phyloP scores from a whole-genome alignment of 1,140 invertebrate species.

The Aleiodes sp. region DNA sequence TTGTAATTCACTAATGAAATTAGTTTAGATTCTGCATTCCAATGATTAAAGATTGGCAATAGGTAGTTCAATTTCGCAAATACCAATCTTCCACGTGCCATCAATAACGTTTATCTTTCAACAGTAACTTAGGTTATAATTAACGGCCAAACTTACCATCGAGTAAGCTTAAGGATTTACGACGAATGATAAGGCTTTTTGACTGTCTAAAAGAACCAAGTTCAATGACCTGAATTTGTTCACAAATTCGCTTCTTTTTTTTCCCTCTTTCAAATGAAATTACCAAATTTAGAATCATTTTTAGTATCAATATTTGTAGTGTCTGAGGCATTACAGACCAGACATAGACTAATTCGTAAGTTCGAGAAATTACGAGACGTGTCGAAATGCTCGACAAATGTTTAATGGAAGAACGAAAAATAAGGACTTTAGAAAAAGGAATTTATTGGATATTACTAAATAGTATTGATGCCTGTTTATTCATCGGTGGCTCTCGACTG shows the following conservation, averaged over 20 bases:
- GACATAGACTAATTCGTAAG: too few species aligned
- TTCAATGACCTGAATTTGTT: slow-evolving; percentile 17
- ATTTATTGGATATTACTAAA: too few species aligned
- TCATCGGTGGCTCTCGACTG: not conserved
- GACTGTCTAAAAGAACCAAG: not conserved
- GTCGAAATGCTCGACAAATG: too few species aligned
- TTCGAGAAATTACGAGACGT: too few species aligned
- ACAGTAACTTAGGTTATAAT: not conserved
- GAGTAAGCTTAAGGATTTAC: not conserved
- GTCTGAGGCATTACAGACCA: too few species aligned
- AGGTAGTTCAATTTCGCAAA: not conserved
- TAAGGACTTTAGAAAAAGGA: too few species aligned
- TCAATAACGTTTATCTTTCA: not conserved
- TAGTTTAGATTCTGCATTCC: too few species aligned
- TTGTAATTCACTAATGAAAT: too few species aligned
- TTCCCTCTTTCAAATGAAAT: not conserved
- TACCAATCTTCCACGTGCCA: not conserved
- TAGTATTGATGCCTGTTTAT: not conserved
- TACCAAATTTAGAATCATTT: too few species aligned
- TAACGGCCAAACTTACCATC: not conserved
- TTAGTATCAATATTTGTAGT: too few species aligned
- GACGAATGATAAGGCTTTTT: not conserved
- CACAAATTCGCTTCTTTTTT: not conserved
- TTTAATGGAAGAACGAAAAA: too few species aligned
- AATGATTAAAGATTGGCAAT: too few species aligned